phyloP scores from a whole-genome alignment of 2,113 vertebrate species.

The Tetrao urogallus region DNA sequence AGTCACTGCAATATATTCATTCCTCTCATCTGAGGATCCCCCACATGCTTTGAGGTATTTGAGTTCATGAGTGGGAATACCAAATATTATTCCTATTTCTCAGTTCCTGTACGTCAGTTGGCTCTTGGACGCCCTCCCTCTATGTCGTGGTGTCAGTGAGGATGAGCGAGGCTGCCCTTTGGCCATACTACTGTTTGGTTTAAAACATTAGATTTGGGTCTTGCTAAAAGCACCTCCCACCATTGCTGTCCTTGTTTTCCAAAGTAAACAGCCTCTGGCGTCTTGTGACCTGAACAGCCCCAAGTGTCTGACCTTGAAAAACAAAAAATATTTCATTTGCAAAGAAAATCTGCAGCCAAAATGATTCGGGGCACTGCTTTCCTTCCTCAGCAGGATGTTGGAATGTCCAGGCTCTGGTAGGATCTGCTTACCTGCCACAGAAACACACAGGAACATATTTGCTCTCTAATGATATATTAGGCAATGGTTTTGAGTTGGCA shows the following conservation, averaged over 20 bases:
- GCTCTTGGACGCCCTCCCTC: neutral
- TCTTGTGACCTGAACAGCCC: conserved; percentile 51
- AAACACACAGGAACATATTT: neutral
- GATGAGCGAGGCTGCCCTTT: conserved; percentile 49
- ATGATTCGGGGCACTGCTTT: conserved; percentile 36
- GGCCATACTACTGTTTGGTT: conserved; percentile 45
- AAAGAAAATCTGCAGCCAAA: conserved; percentile 32
- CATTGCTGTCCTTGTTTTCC: conserved; percentile 41
- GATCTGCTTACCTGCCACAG: neutral
- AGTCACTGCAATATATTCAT: conserved; percentile 17
- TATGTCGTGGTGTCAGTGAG: conserved; percentile 16
- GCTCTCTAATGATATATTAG: conserved; percentile 48
- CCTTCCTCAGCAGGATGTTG: conserved; percentile 41
- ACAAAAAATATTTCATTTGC: conserved; percentile 52
- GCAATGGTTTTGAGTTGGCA: conserved; percentile 62
- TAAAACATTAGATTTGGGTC: conserved; percentile 14
- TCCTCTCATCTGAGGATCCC: neutral
- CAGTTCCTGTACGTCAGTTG: neutral
- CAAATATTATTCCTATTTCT: conserved; percentile 21
- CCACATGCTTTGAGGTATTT: neutral
- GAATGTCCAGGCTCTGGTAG: conserved; percentile 12
- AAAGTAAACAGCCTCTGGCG: conserved; percentile 48
- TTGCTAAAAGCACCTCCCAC: conserved; percentile 44
- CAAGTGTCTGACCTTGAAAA: conserved; percentile 49
- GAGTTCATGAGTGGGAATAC: conserved; percentile 6